phyloP scores from a whole-genome alignment of 2,797 vertebrate genomes.

The Hemibagrus guttatus region DNA sequence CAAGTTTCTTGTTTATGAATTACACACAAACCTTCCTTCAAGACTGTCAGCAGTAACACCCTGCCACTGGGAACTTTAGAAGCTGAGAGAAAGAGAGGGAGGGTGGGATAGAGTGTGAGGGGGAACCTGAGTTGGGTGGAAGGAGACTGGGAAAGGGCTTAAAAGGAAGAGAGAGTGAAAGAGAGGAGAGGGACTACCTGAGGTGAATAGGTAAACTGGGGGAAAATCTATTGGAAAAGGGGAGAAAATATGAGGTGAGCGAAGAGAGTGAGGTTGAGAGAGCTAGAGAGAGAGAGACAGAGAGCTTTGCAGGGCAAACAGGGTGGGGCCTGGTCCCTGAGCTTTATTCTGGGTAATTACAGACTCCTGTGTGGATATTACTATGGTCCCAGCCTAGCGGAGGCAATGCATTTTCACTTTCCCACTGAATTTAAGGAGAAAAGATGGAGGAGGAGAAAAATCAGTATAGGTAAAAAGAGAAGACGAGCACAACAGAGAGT shows the following conservation, averaged over 20 bases:
- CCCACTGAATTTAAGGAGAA: slow-evolving; percentile 57
- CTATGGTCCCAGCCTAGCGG: slow-evolving; percentile 73
- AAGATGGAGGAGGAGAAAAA: slow-evolving; percentile 32
- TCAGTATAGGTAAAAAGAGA: slow-evolving; percentile 31
- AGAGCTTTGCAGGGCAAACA: slow-evolving; percentile 48
- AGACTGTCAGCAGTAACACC: slow-evolving; percentile 68
- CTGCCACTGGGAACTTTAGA: slow-evolving; percentile 72
- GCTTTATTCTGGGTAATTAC: slow-evolving; percentile 82
- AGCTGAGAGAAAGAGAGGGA: slow-evolving; percentile 42
- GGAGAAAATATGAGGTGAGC: neutral
- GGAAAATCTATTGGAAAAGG: neutral
- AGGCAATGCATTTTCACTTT: slow-evolving; percentile 65
- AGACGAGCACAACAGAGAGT: neutral
- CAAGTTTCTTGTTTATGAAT: slow-evolving; percentile 65
- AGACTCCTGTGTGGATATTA: slow-evolving; percentile 80
- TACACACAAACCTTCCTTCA: slow-evolving; percentile 59
- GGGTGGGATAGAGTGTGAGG: neutral
- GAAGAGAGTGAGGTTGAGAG: neutral
- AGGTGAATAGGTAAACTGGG: neutral
- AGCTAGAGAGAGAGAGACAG: neutral
- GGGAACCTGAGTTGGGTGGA: slow-evolving; percentile 10
- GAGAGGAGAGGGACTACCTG: neutral
- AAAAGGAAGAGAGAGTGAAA: neutral
- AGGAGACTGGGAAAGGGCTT: neutral
- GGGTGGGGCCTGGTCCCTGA: slow-evolving; percentile 74